A percentile compares a stretch with the other conserved stretches of the same genome.
phyloP scores from a whole-genome alignment of 2,888 invertebrate genomes.

The Drosophila multiciliata region DNA sequence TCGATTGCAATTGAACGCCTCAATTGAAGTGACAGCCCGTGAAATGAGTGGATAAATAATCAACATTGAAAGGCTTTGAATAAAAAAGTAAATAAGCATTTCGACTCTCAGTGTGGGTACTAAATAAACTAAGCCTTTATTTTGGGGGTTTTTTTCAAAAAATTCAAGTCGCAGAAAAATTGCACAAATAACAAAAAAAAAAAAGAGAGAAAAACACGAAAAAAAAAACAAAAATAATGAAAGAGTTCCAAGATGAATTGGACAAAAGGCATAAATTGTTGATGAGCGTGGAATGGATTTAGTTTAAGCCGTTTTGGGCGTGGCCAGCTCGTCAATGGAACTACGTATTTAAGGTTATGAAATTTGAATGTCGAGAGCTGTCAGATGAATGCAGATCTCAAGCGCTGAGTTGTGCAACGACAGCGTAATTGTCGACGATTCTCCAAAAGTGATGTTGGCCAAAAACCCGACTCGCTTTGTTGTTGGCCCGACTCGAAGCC shows the following conservation, averaged over 20 bases:
- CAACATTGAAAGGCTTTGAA: slow-evolving; percentile 55
- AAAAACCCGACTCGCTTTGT: slow-evolving; percentile 5
- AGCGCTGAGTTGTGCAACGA: slow-evolving; percentile 21
- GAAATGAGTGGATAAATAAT: slow-evolving; percentile 70
- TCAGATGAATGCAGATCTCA: slow-evolving; percentile 57
- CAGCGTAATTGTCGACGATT: slow-evolving; percentile 50
- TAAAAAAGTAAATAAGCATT: slow-evolving; percentile 44
- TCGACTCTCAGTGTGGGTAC: slow-evolving; percentile 15
- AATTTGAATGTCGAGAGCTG: slow-evolving; percentile 32
- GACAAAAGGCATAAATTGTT: slow-evolving; percentile 43
- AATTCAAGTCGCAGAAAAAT: slow-evolving; percentile 46
- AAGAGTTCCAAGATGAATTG: slow-evolving; percentile 39
- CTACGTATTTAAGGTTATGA: slow-evolving; percentile 47
- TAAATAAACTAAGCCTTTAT: slow-evolving; percentile 13
- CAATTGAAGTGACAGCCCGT: slow-evolving; percentile 72
- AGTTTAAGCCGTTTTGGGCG: slow-evolving; percentile 47
- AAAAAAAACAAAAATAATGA: slow-evolving; percentile 24
- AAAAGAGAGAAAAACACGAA: neutral
- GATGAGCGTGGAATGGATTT: slow-evolving; percentile 57
- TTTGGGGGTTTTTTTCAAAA: slow-evolving; percentile 7
- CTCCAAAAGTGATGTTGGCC: slow-evolving; percentile 28
- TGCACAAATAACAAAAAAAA: slow-evolving; percentile 40
- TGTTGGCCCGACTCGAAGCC: slow-evolving; percentile 28
- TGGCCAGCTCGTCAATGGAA: slow-evolving; percentile 60
- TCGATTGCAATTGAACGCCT: slow-evolving; percentile 69